A percentile compares a stretch with the other conserved stretches of the same genome.
These are phyloP conservation scores for Harpagoxenus sublaevis DNA, from an alignment of 2,888 invertebrate genomes.

Conservation along the genomic window DNA sequence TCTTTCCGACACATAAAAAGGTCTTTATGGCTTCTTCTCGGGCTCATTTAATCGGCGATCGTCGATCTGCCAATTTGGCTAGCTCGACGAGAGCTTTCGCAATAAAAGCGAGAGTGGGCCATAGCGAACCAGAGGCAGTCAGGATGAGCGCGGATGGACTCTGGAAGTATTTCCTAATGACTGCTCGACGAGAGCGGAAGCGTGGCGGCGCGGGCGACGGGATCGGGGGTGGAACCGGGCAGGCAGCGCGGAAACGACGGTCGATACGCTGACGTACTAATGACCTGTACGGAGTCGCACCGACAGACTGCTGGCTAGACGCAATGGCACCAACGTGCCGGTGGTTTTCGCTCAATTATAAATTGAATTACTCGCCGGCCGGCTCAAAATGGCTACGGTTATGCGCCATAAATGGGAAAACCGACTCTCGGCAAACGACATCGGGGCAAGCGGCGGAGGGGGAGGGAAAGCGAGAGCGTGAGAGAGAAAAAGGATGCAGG, in stretches of 20 bases:
- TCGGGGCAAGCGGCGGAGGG: conserved; percentile 20
- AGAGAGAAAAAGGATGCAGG: conserved; percentile 26
- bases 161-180: conserved; percentile 84
- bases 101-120: conserved; percentile 55
- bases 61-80: conserved; percentile 17
- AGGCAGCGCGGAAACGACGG: conserved; percentile 73
- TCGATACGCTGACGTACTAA: conserved; percentile 85
- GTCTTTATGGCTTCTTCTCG: background rate
- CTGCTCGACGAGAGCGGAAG: conserved; percentile 65
- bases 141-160: conserved; percentile 81
- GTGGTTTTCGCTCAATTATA: conserved; percentile 84
- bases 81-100: conserved; percentile 28
- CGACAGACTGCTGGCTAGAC: conserved; percentile 85
- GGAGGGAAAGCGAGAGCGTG: conserved; percentile 22
- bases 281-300: conserved; percentile 83
- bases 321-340: conserved; percentile 81
- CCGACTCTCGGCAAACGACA: conserved; percentile 60
- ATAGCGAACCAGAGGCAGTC: conserved; percentile 61
- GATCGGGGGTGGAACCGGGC: conserved; percentile 48
- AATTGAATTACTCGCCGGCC: conserved; percentile 82
- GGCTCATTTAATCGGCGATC: background rate
- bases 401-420: conserved; percentile 76
- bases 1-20: background rate
- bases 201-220: conserved; percentile 47
- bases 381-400: conserved; percentile 77